Conservation (phyloP, 1,140 invertebrate species). For the roundworm (Caenorhabditis elegans) region WBcel235 BX284603.4:878501-879000, state of each 20-base stretch:
- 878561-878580: not conserved
- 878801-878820: not conserved
- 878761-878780: conserved; percentile 53
- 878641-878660: not conserved
- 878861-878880: not conserved
- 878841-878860: not conserved
- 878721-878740: conserved; percentile 53
- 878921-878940: conserved; percentile 76
- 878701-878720: not conserved
- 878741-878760: conserved; percentile 56
- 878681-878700: not conserved
- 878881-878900: not conserved
- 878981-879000: conserved; percentile 97
- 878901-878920: conserved; percentile 64
- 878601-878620: conserved; percentile 30
- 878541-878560: not conserved
- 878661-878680: not conserved
- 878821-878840: not conserved
- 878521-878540: not conserved
- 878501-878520: not conserved
- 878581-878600: not conserved
- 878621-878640: conserved; percentile 3
- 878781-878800: conserved; percentile 44
- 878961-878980: conserved; percentile 82
- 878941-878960: conserved; percentile 72